phyloP scores from a whole-genome alignment of 64 coral and sea anemone species.

The Montipora cactus region DNA sequence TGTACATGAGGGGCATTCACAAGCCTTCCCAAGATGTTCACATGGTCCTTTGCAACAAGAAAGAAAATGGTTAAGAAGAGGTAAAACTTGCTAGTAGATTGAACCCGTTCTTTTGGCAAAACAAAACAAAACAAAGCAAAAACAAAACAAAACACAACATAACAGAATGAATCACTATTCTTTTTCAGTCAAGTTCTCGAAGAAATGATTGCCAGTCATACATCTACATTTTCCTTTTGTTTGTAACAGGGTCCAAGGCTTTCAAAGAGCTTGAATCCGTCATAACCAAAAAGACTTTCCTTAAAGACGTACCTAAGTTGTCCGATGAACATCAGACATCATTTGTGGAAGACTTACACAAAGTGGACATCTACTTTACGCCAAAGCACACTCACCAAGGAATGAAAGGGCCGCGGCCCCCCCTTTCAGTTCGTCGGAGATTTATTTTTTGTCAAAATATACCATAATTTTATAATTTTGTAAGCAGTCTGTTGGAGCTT shows the following conservation, averaged over 20 bases:
- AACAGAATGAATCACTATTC: too few relatives aligned
- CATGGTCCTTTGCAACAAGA: slow-evolving; percentile 47
- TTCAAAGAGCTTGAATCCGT: slow-evolving; percentile 23
- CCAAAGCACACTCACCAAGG: slow-evolving; percentile 55
- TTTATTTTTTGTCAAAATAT: too few relatives aligned
- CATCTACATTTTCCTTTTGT: not conserved
- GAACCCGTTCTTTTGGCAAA: not conserved
- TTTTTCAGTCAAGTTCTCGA: too few relatives aligned
- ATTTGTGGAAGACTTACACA: slow-evolving; percentile 37
- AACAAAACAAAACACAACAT: too few relatives aligned
- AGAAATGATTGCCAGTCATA: too few relatives aligned
- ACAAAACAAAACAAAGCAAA: too few relatives aligned
- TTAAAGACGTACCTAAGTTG: slow-evolving; percentile 50
- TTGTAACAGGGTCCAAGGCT: slow-evolving; percentile 37
- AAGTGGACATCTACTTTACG: slow-evolving; percentile 56
- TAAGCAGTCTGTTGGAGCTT: too few relatives aligned
- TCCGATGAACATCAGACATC: slow-evolving; percentile 19
- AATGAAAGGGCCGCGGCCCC: too few relatives aligned
- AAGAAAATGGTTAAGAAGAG: slow-evolving; percentile 46
- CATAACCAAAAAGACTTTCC: slow-evolving; percentile 28
- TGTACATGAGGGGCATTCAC: not conserved
- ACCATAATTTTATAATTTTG: too few relatives aligned
- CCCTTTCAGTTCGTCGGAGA: too few relatives aligned
- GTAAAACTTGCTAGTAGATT: slow-evolving; percentile 3
- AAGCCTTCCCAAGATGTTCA: not conserved